phyloP scores from a whole-genome alignment of 2,113 vertebrate species.

The Misgurnus anguillicaudatus region DNA sequence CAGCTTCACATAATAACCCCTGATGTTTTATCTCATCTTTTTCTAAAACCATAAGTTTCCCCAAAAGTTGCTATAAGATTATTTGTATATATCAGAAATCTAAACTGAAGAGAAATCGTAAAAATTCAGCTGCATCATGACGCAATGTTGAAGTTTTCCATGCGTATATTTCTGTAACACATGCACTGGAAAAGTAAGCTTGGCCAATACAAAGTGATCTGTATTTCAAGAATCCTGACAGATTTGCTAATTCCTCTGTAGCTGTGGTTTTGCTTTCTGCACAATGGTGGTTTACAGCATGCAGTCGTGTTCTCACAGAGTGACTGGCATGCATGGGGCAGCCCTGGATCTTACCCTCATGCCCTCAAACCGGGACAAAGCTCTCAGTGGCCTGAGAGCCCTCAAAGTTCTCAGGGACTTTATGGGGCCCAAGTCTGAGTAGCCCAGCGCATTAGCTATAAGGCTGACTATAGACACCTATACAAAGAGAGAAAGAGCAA shows the following conservation, averaged over 20 bases:
- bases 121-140: slow-evolving; percentile 51
- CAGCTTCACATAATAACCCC: slow-evolving; percentile 67
- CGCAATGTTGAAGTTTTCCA: slow-evolving; percentile 57
- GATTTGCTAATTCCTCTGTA: slow-evolving; percentile 3
- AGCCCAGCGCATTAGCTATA: slow-evolving; percentile 99
- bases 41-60: slow-evolving; percentile 24
- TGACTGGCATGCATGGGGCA: slow-evolving; percentile 90
- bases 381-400: slow-evolving; percentile 99
- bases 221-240: neutral
- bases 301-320: slow-evolving; percentile 77
- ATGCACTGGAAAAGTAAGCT: slow-evolving; percentile 44
- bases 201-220: slow-evolving; percentile 26
- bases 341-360: slow-evolving; percentile 98
- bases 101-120: slow-evolving; percentile 3
- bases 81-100: neutral
- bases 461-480: slow-evolving; percentile 99
- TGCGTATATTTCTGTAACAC: slow-evolving; percentile 65
- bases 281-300: slow-evolving; percentile 87
- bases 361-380: slow-evolving; percentile 99
- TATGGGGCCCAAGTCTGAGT: slow-evolving; percentile 99
- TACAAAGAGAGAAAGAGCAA: slow-evolving; percentile 83
- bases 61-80: slow-evolving; percentile 40
- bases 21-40: neutral
- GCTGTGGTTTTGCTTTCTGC: slow-evolving; percentile 27
- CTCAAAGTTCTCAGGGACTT: slow-evolving; percentile 99